Evolutionary conservation across 2,113 vertebrate genomes (phyloP), one percentile per base, ranked within the genome.

Genomic region (Rhombomys opimus): DNA sequence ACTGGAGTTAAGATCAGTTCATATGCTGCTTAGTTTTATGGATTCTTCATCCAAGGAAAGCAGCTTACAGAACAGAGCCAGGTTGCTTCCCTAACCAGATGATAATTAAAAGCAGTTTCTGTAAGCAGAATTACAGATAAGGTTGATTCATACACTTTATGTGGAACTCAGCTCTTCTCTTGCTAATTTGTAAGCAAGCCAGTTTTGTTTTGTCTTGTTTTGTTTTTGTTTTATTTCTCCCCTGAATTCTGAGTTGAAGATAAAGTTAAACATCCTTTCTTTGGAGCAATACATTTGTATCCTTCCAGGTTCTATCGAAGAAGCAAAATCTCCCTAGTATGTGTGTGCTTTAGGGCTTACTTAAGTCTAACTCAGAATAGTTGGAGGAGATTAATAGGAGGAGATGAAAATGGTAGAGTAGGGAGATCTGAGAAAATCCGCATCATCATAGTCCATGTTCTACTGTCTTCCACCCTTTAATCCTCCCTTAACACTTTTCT

Each of bases 101-200:
- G 35, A 90, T 92, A 59, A 89, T 89, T 96, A 86, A 88, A 95
- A 72, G 52, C n/a, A 59, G 9, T 85, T 95, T 54, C 46, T 84
- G 2, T 41, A 85, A 92, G 1, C 5, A 50, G 27, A 92, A 73
- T 63, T 93, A 41, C 15, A 90, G 89, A 80, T 92, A 82, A 94
- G 23, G 2, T 54, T 92, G 84, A 87, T 59, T 65, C 75, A 90
- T 92, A 25, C 32, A 78, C 46, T 87, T 70, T 87, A 70, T 85
- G 57, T n/a, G 50, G 89, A 96, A 89, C 54, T 93, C 54, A 77
- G 41, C 25, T 78, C 7, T 87, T 73, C 22, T 89, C 14, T 84
- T 92, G 59, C 35, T 92, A 95, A 92, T 73, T 92, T 93, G 30
- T 92, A 90, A 87, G 65, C 63, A 93, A 82, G 7, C 46, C 67